Evolutionary conservation across 53 echinoderm and acorn worm species (phyloP).

Genomic region (Paelopatides confundens): DNA sequence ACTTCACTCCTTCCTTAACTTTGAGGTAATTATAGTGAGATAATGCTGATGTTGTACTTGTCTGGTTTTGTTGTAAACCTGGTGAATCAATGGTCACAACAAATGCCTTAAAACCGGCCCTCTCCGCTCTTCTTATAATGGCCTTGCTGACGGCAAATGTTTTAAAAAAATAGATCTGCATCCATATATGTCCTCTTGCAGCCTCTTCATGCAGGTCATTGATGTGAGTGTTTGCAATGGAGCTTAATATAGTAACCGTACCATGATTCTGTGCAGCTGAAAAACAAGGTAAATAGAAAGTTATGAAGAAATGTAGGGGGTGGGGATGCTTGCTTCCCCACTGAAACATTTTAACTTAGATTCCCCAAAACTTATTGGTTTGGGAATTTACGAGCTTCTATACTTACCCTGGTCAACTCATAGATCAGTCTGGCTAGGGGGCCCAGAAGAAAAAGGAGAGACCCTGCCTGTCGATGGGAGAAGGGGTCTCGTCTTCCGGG

Average conservation of each 20-base stretch:
- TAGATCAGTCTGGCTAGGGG: no score
- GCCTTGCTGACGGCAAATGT: neutral
- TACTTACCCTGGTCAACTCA: no score
- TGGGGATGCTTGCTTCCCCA: no score
- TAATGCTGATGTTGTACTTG: neutral
- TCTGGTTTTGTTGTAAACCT: neutral
- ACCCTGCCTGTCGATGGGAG: no score
- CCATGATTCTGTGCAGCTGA: constrained; percentile 17
- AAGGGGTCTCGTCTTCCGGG: no score
- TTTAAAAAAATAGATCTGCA: constrained; percentile 41
- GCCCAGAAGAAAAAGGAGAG: no score
- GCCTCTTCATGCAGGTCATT: neutral
- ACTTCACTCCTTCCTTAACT: neutral
- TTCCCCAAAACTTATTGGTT: no score
- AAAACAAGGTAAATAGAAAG: no score
- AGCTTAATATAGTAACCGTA: constrained; percentile 19
- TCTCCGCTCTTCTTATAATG: neutral
- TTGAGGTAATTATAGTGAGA: neutral
- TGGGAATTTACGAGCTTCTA: no score
- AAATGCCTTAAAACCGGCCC: constrained; percentile 19
- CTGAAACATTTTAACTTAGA: no score
- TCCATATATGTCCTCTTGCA: neutral
- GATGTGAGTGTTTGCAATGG: neutral
- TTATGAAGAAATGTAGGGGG: no score
- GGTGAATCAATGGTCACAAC: constrained; percentile 11